A percentile compares a stretch with the other conserved stretches of the same genome.
These are phyloP conservation scores for Drosophila tripunctata DNA, from an alignment of 2,888 invertebrate species.

Conservation along the genomic window DNA sequence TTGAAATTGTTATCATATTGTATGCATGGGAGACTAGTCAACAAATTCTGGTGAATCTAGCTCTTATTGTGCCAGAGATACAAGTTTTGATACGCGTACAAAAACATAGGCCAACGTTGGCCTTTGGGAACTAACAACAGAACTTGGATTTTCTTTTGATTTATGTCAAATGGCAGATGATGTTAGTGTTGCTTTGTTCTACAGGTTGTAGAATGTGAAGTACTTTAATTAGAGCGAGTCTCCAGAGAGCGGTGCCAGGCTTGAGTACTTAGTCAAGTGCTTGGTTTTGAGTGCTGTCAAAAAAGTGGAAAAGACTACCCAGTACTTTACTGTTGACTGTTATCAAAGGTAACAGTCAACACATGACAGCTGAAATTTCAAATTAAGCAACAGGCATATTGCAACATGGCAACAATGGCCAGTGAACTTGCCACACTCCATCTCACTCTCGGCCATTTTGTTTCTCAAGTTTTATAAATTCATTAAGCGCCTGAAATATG, in stretches of 20 bases:
- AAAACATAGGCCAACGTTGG: background rate
- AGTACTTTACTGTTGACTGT: too few relatives aligned
- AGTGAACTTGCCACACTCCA: background rate
- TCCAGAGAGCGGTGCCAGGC: background rate
- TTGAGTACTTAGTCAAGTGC: background rate
- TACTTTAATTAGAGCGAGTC: background rate
- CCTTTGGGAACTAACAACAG: background rate
- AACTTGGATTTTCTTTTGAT: conserved; percentile 25
- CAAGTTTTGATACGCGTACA: too few relatives aligned
- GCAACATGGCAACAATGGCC: conserved; percentile 6
- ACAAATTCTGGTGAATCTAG: too few relatives aligned
- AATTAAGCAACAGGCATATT: conserved; percentile 29
- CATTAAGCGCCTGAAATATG: conserved; percentile 61
- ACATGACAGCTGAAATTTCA: background rate
- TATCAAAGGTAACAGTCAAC: conserved; percentile 12
- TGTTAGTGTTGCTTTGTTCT: background rate
- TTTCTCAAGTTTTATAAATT: conserved; percentile 41
- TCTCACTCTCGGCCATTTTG: background rate
- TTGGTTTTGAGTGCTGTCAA: background rate
- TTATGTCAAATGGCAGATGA: conserved; percentile 21
- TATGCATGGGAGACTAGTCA: too few relatives aligned
- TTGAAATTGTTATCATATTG: too few relatives aligned
- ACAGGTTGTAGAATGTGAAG: too few relatives aligned
- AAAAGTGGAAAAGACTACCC: background rate
- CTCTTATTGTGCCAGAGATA: too few relatives aligned